Conservation (phyloP, 2,797 vertebrate genomes). For the Spinus pinus region DNA sequence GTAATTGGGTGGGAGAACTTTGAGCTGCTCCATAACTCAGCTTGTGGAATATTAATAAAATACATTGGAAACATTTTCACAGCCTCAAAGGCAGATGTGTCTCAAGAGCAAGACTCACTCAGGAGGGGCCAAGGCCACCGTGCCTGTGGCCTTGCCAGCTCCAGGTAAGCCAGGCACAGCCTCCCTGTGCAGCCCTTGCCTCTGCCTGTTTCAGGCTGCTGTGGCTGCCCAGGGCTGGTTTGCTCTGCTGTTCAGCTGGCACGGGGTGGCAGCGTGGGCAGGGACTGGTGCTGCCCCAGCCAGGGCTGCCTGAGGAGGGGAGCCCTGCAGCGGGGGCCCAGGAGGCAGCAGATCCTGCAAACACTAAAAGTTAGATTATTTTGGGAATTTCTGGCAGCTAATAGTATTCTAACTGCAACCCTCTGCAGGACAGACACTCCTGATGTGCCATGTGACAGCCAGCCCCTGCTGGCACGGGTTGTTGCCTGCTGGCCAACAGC, state of each 20-base stretch:
- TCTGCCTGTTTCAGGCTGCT: fast-evolving
- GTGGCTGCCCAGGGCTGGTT: not conserved
- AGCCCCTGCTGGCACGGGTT: not conserved
- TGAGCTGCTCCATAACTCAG: not conserved
- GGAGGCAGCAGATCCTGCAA: not conserved
- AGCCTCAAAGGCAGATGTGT: not conserved
- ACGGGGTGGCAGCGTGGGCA: fast-evolving
- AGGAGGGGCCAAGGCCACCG: fast-evolving
- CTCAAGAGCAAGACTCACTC: not conserved
- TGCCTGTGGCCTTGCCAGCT: fast-evolving
- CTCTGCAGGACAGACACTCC: fast-evolving
- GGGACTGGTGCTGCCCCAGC: not conserved
- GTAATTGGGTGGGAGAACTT: not conserved
- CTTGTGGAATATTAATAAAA: not conserved
- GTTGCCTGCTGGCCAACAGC: not conserved
- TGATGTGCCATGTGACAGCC: not conserved
- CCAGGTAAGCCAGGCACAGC: not conserved
- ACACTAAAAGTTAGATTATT: not conserved
- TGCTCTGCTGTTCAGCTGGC: not conserved
- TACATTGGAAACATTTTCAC: not conserved
- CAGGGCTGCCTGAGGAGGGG: fast-evolving
- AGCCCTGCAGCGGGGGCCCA: fast-evolving
- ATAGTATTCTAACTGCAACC: not conserved
- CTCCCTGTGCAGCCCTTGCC: not conserved
- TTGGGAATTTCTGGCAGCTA: not conserved